Evolutionary conservation across 2,888 invertebrate genomes (phyloP).

Genomic region (Acronicta psi): DNA sequence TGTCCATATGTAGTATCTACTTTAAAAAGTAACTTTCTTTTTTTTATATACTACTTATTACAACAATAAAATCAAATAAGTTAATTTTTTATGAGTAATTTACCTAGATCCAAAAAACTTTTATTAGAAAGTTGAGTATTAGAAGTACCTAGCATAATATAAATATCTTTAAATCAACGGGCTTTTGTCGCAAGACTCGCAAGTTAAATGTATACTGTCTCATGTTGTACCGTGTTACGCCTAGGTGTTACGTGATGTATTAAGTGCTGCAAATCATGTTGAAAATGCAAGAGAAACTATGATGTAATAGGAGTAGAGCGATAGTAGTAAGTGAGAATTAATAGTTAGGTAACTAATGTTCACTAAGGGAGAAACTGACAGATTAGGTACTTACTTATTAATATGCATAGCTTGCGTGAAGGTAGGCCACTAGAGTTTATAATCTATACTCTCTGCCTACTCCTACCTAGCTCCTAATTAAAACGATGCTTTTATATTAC

Average conservation of each 20-base stretch:
- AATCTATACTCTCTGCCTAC: too few species aligned
- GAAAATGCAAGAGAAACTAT: slow-evolving; percentile 28
- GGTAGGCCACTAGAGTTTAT: too few species aligned
- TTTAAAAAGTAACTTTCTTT: too few species aligned
- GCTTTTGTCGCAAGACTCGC: slow-evolving; percentile 73
- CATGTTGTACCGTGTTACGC: slow-evolving; percentile 62
- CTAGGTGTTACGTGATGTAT: slow-evolving; percentile 27
- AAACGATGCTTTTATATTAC: too few species aligned
- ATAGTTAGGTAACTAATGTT: too few species aligned
- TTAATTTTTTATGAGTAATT: neutral
- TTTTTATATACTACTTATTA: too few species aligned
- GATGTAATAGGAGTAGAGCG: neutral
- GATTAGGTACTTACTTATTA: too few species aligned
- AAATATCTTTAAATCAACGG: slow-evolving; percentile 52
- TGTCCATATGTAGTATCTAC: neutral
- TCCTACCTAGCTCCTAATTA: too few species aligned
- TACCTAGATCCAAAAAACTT: too few species aligned
- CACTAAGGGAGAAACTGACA: too few species aligned
- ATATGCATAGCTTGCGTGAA: too few species aligned
- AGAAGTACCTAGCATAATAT: neutral
- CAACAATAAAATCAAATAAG: neutral
- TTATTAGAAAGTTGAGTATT: neutral
- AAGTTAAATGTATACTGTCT: slow-evolving; percentile 65
- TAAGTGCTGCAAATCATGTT: slow-evolving; percentile 28
- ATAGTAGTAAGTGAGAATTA: too few species aligned